Evolutionary conservation across 92 coral and sea anemone genomes (phyloP).

Genomic region (Siderastrea radians): DNA sequence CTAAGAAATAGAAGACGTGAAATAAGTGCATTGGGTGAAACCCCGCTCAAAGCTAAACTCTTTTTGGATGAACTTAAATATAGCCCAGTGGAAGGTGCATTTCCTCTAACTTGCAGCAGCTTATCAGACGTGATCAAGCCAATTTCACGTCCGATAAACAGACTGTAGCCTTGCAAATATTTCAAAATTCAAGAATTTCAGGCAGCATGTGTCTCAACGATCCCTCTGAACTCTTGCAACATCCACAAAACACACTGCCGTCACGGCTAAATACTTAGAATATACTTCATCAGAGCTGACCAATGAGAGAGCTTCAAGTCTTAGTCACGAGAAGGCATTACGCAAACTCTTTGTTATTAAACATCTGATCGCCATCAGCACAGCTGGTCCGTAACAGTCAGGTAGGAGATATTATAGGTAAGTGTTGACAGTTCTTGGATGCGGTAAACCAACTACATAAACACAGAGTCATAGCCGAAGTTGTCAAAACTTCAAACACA

Average conservation of each 20-base stretch:
- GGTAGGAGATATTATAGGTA: not conserved
- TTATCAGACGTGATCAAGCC: too few relatives aligned
- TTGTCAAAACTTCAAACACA: too few relatives aligned
- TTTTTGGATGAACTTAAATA: too few relatives aligned
- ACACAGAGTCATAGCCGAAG: not conserved
- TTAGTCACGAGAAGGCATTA: not conserved
- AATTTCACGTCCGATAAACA: too few relatives aligned
- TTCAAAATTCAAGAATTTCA: not conserved
- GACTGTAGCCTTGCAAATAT: too few relatives aligned
- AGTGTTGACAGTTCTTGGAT: not conserved
- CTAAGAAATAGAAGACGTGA: too few relatives aligned
- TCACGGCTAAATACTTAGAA: not conserved
- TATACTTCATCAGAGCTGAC: not conserved
- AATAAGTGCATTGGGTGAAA: too few relatives aligned
- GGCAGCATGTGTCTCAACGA: slow-evolving; percentile 11
- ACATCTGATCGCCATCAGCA: not conserved
- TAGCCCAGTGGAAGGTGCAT: too few relatives aligned
- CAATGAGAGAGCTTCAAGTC: slow-evolving; percentile 13
- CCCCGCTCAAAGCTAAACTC: too few relatives aligned
- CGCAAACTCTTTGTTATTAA: not conserved
- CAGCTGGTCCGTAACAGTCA: not conserved
- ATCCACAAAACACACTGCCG: not conserved
- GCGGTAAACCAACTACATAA: not conserved
- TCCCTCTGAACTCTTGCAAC: not conserved
- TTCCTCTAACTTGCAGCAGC: too few relatives aligned